Conservation (phyloP, 2,113 vertebrate species). For the Gallinago jamesoni region DNA sequence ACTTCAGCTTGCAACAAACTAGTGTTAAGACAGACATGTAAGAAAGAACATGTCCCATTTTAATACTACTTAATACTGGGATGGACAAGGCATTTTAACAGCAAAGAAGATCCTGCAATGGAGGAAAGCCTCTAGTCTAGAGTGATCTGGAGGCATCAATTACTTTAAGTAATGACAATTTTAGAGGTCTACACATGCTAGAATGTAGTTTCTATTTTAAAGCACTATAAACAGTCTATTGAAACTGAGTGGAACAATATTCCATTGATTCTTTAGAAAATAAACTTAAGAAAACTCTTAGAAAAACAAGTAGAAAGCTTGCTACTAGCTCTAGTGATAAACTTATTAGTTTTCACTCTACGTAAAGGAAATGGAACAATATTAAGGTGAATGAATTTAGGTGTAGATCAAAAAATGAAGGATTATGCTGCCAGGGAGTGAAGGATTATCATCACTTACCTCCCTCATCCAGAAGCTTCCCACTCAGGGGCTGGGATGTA, state of each 20-base stretch:
- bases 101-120: not conserved
- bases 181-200: constrained; percentile 30
- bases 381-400: constrained; percentile 68
- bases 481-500: constrained; percentile 65
- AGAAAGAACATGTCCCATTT: not conserved
- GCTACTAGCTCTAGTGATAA: constrained; percentile 60
- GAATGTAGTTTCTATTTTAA: constrained; percentile 39
- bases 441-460: constrained; percentile 70
- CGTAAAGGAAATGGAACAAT: constrained; percentile 66
- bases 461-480: constrained; percentile 68
- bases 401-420: constrained; percentile 64
- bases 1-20: constrained; percentile 2
- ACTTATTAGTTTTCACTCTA: constrained; percentile 65
- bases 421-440: constrained; percentile 61
- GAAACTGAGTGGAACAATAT: constrained; percentile 12
- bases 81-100: not conserved
- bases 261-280: constrained; percentile 49
- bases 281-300: constrained; percentile 50
- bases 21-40: not conserved
- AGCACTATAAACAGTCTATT: constrained; percentile 22
- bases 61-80: not conserved
- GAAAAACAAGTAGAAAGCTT: constrained; percentile 64
- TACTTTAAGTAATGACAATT: constrained; percentile 22
- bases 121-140: constrained; percentile 18
- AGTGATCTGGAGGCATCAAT: not conserved